Evolutionary conservation across 2,888 invertebrate genomes (phyloP).

Genomic region (Epiblema foenella): DNA sequence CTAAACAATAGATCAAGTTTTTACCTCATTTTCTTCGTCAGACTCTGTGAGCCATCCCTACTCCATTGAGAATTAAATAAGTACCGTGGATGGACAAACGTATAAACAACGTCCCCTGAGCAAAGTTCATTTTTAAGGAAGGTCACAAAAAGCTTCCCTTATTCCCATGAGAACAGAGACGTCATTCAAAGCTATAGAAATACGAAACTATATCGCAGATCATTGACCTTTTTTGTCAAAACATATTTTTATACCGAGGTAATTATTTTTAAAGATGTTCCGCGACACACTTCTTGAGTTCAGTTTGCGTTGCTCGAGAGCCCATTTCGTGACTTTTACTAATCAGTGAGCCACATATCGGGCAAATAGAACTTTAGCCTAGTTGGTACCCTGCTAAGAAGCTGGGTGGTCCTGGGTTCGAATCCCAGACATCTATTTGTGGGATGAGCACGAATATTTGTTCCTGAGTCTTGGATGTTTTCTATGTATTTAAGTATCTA

Average conservation of each 20-base stretch:
- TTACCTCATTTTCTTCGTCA: constrained; percentile 8
- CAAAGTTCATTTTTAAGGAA: background rate
- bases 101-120: constrained; percentile 9
- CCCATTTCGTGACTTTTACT: no score
- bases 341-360: no score
- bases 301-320: background rate
- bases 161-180: constrained; percentile 1
- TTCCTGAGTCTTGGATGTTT: no score
- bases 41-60: background rate
- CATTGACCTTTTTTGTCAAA: constrained; percentile 1
- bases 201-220: background rate
- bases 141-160: background rate
- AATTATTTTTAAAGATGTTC: background rate
- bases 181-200: constrained; percentile 13
- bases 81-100: background rate
- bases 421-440: no score
- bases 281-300: background rate
- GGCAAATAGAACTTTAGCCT: no score
- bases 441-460: no score
- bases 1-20: background rate
- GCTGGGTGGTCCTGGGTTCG: no score
- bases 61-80: constrained; percentile 3
- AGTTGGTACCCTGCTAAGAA: no score
- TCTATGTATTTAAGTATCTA: no score
- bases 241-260: background rate